Percentiles rank a stretch among this genome's conserved stretches.
phyloP scores from a whole-genome alignment of 1,140 invertebrate genomes.

The Polyergus mexicanus region DNA sequence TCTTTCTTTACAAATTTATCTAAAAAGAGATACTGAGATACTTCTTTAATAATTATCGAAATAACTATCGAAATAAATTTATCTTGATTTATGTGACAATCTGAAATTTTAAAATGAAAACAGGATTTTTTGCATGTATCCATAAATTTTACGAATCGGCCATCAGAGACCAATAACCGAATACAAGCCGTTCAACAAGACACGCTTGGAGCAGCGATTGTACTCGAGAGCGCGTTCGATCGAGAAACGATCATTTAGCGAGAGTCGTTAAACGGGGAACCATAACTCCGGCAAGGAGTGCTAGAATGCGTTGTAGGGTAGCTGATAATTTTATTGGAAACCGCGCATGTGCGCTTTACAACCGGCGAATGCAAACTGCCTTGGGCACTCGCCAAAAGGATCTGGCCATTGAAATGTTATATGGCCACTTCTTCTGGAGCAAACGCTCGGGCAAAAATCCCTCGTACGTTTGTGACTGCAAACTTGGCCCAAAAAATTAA shows the following conservation, averaged over 20 bases:
- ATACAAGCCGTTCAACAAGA: not conserved
- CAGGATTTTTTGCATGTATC: not conserved
- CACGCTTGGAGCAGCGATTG: constrained; percentile 21
- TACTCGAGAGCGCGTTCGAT: constrained; percentile 7
- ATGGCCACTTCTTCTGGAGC: constrained; percentile 50
- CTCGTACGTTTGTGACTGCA: constrained; percentile 46
- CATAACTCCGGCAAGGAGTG: constrained; percentile 13
- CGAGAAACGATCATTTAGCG: constrained; percentile 5
- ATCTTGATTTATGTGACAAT: not conserved
- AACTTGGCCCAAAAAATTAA: constrained; percentile 61
- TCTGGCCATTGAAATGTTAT: constrained; percentile 80
- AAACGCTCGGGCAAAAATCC: constrained; percentile 2
- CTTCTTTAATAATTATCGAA: not conserved
- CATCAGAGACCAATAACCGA: not conserved
- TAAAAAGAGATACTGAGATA: no score
- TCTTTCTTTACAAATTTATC: not conserved
- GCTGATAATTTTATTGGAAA: constrained; percentile 81
- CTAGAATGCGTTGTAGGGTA: not conserved
- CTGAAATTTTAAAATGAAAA: not conserved
- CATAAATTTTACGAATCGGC: not conserved
- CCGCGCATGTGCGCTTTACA: constrained; percentile 76
- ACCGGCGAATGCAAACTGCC: constrained; percentile 79
- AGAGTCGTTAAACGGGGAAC: constrained; percentile 25
- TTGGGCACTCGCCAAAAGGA: constrained; percentile 79
- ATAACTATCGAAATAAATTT: not conserved